Evolutionary conservation across 2,113 vertebrate genomes (phyloP), one percentile per base, ranked within the genome.

Genomic region (Vimba vimba): DNA sequence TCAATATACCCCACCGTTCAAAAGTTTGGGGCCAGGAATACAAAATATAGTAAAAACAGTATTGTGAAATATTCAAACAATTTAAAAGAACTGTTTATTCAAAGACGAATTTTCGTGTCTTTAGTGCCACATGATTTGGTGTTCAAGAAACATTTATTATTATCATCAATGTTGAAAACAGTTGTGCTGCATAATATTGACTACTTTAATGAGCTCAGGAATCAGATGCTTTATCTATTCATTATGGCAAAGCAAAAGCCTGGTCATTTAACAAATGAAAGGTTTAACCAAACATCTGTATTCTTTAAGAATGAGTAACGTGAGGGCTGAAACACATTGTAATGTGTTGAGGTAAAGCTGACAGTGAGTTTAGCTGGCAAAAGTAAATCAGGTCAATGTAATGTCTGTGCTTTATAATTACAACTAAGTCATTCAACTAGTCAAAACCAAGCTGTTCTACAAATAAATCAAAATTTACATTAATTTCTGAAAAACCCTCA

Each of bases 401-500:
- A 71, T 43, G 68, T 23, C 75, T 57, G 30, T 59, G 52, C 52
- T 78, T 59, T 21, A 43, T 15, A n/a, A 23, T 33, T 79, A 11
- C 33, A 78, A 57, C 50, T 36, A 39, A 79, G 30, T 59, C 30
- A 79, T 79, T 60, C 36, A 33, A 60, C 50, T 10, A 57, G 5
- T 78, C 25, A 78, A 78, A 78, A 59, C 30, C 76, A 78, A 78
- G 19, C 30, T 36, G 30, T 57, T 77, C 9, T 21, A 43, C 36
- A n/a, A 71, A 71, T 71, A 23, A 71, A 43, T n/a, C 7, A 4
- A 69, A 36, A n/a, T n/a, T n/a, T n/a, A n/a, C n/a, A n/a, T n/a
- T 4, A 0, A 36, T 36, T 68, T 68, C 15, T 68, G 33, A 6
- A 68, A 68, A 36, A 33, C 6, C 27, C 17, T 68, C 13, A 68